Evolutionary conservation across 92 coral and sea anemone species (phyloP), one percentile per base, ranked within the genome.

Genomic region (Micromussa lordhowensis): DNA sequence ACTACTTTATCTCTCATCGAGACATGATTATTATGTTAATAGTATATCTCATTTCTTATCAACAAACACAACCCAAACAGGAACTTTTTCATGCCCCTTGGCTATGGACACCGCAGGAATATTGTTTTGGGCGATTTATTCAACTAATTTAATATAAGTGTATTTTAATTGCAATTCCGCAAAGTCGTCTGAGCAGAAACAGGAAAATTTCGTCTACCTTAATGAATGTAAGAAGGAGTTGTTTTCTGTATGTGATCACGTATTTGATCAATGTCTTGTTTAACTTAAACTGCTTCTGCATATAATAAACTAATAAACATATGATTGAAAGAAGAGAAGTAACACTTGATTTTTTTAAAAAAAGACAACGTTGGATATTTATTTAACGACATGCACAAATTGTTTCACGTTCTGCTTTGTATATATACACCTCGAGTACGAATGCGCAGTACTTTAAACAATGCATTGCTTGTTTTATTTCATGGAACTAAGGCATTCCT

Each of bases 141-240:
- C 14, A 32, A 49, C 53, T 72, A 30, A 66, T 54, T 73, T 30
- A 24, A 51, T 75, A 51, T 40, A 81, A 81, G 40, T 66, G 75
- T 72, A 32, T 34, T 72, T 72, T 83, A 32, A 83, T 72, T 72
- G 87, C 34, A 83, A 83, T 83, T 72, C 70, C 80, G 55, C 68
- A 54, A 71, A 71, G 70, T 36, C 87, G 48, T 31, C n/a, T 26
- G 70, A 54, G 79, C 58, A 26, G 78, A 83, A 72, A 83, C 87
- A 83, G 87, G 79, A 73, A 83, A 71, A 30, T 55, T 71, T 35
- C 31, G 35, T 18, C 15, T 24, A 18, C 18, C 69, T 18, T 12
- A 12, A 16, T 22, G 57, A 64, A 81, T 19, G n/a, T 18, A 14
- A 40, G 6, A 11, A 16, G 18, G 9, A 51, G 64, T 24, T n/a